Percentiles rank a stretch among this genome's conserved stretches.
Evolutionary conservation across 2,888 invertebrate genomes (phyloP).

Genomic region (Tiphia femorata): DNA sequence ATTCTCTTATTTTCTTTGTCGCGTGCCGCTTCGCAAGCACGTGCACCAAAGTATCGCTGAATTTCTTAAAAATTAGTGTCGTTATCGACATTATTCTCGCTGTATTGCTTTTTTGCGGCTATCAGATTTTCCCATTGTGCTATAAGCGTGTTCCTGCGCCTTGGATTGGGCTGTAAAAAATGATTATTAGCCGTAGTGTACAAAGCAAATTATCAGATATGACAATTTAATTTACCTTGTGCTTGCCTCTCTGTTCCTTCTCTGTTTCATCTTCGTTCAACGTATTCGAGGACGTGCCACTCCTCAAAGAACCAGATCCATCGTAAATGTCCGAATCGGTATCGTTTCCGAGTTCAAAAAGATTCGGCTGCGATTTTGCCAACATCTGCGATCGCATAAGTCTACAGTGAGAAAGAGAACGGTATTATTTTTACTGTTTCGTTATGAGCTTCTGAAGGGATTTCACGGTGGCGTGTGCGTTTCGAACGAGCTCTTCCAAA

Average conservation of each 20-base stretch:
- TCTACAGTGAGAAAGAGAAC: slow-evolving; percentile 44
- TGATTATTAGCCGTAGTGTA: not conserved
- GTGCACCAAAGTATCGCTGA: too few species aligned
- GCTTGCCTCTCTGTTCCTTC: slow-evolving; percentile 56
- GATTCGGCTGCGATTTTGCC: slow-evolving; percentile 69
- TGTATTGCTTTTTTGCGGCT: slow-evolving; percentile 56
- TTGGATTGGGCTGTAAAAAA: slow-evolving; percentile 55
- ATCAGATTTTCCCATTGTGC: slow-evolving; percentile 87
- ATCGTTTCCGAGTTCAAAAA: slow-evolving; percentile 64
- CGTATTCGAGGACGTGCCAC: slow-evolving; percentile 61
- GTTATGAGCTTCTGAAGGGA: too few species aligned
- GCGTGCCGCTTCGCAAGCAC: too few species aligned
- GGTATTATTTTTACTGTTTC: not conserved
- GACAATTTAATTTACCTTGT: slow-evolving; percentile 49
- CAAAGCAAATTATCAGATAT: not conserved
- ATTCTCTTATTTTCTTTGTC: too few species aligned
- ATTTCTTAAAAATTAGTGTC: slow-evolving; percentile 47
- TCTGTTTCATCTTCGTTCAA: slow-evolving; percentile 62
- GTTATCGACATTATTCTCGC: slow-evolving; percentile 54
- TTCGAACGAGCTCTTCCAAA: too few species aligned
- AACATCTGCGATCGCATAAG: slow-evolving; percentile 66
- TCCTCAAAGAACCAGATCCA: slow-evolving; percentile 57
- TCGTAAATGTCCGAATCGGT: slow-evolving; percentile 65
- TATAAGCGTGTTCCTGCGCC: slow-evolving; percentile 79
- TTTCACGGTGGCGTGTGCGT: too few species aligned